Base-by-base conservation (phyloP, 2,888 invertebrate species). In the Rhodophaea formosa region DNA sequence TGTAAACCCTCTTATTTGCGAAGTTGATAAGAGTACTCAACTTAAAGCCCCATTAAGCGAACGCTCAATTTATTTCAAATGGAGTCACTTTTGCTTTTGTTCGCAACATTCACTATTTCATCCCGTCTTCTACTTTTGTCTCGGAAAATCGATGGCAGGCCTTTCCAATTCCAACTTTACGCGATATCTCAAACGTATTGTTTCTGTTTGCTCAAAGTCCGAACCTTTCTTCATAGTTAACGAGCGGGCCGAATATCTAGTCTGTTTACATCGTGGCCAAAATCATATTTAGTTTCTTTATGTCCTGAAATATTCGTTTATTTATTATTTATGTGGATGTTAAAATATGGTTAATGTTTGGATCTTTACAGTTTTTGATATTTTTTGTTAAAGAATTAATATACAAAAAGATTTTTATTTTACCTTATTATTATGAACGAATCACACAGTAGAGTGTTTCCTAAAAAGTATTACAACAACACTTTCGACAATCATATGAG, bases 101-200 rank as follows among this genome's bases (percentile, higher is more conserved):
- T 59, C 23, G 16, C 43, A 52, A 53, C 51, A 53, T 58, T 53
- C 30, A 39, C 51, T 51, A 51, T 51, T 51, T 51, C 32, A 49
- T 32, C 8, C 15, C 15, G 32, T 46, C 46, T 46, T 23, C 23
- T 39, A 39, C 46, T 46, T 23, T 17, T 46, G 46, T 46, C 46
- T 51, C 16, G 10, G 51, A 35, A 51, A 51, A 51, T 51, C 51
- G 35, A 51, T 51, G 8, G 51, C 35, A 51, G 51, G 51, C 51
- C 39, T 51, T 51, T 12, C 35, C 35, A 35, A 35, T 35, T 51
- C 15, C 16, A 56, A 45, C 43, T 54, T 56, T 49, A 59, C 35
- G 49, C 56, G 61, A 58, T 58, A 56, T 58, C 54, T 61, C 56
- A 56, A 60, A 44, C 49, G 53, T 56, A 56, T 61, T 58, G 52